Base-by-base conservation (phyloP, 30 jellyfish, hydroid and myxozoan genomes). In the Aurelia coerulea region DNA sequence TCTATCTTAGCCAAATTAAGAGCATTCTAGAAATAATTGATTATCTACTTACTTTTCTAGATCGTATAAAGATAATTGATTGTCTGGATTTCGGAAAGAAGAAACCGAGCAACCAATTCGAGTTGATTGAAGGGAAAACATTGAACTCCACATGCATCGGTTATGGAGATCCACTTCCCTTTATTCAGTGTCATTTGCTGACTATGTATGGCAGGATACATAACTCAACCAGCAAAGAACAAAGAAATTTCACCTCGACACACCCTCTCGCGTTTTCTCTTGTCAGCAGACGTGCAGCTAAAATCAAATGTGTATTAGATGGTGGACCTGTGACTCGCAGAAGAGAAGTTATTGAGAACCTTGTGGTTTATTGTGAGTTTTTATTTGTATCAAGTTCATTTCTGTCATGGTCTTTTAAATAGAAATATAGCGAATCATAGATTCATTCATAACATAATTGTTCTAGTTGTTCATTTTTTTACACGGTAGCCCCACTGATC, bases 81-180 rank as follows among this genome's bases (percentile, higher is more conserved):
- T 37, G 49, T 4, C 5, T 37, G 49, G 5, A 37, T 37, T 54
- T 17, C 8, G 6, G 62, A 35, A 49, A 34, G 11, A 74, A 1
- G 5, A 4, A 5, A 5, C 50, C 65, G 7, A 63, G 2, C 1
- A 31, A 29, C 17, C 16, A 1, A 1, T 76, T 76, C 41, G 87
- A 35, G 34, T 3, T 76, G 87, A 34, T 10, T 7, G 76, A 76
- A 35, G 87, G 87, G 6, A 39, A 10, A 13, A 46, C 42, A 5
- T 41, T 76, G 58, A 76, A 37, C 41, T 76, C 87, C 2, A 76
- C 87, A 15, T 76, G 87, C 76, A 13, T 5, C 29, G 87, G 37
- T 4, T 56, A 29, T 76, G 87, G 87, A 4, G 53, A 58, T 75
- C 87, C 87, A 19, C 64, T 76, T 56, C 87, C 87, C 56, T 4